Evolutionary conservation across 2,797 vertebrate genomes (phyloP).

Genomic region (Manis pentadactyla): DNA sequence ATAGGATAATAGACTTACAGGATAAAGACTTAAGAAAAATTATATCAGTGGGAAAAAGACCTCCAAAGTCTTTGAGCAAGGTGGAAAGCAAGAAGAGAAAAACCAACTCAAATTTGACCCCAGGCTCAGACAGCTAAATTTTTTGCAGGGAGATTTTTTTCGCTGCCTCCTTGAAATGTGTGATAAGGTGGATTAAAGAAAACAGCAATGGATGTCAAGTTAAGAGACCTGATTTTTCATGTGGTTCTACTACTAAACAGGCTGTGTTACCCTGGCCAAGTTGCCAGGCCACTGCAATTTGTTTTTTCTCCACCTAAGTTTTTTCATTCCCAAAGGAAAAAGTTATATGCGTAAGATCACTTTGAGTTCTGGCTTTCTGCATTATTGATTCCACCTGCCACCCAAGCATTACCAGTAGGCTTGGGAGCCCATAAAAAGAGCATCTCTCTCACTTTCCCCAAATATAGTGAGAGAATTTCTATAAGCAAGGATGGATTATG

Average conservation of each 20-base stretch:
- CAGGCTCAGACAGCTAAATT: not conserved
- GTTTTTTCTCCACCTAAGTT: not conserved
- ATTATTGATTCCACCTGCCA: not conserved
- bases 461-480: not conserved
- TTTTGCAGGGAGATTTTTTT: not conserved
- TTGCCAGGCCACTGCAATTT: not conserved
- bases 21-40: not conserved
- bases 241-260: not conserved
- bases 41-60: not conserved
- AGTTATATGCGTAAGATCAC: not conserved
- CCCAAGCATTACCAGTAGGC: not conserved
- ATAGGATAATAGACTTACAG: not conserved
- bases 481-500: not conserved
- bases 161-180: not conserved
- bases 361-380: not conserved
- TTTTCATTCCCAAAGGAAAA: constrained; percentile 23
- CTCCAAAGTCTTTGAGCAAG: not conserved
- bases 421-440: not conserved
- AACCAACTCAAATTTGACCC: not conserved
- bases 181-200: not conserved
- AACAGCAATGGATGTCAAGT: not conserved
- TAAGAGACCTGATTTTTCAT: not conserved
- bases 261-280: not conserved
- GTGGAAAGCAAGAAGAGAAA: not conserved
- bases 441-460: not conserved